Percentiles rank a stretch among this genome's conserved stretches.
Evolutionary conservation across 2,113 vertebrate genomes (phyloP).

Genomic region (Seriola aureovittata): DNA sequence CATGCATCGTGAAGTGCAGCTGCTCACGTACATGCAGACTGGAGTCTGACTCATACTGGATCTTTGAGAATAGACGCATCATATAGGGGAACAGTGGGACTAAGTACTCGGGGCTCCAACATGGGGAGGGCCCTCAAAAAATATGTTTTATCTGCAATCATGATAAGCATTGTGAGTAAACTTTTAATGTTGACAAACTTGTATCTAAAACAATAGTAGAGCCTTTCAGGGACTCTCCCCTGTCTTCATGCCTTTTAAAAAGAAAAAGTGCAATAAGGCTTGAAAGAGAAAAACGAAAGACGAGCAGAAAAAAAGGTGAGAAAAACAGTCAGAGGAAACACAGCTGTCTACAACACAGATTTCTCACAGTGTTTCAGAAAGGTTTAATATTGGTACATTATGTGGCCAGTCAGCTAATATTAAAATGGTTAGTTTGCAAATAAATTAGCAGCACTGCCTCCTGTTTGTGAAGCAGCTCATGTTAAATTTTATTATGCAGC

Average conservation of each 20-base stretch:
- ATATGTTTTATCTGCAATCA: neutral
- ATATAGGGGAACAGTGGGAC: neutral
- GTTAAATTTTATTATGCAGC: neutral
- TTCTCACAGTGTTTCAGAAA: no score
- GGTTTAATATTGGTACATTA: no score
- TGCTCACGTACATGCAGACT: neutral
- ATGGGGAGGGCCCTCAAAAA: neutral
- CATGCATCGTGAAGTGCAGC: slow-evolving; percentile 24
- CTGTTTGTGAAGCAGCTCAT: neutral
- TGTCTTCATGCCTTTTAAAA: neutral
- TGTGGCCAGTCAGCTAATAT: neutral
- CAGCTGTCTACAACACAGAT: no score
- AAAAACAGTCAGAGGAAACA: no score
- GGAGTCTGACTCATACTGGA: neutral
- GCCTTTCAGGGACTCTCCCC: no score
- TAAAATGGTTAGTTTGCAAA: neutral
- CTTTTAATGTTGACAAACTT: neutral
- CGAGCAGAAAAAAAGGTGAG: no score
- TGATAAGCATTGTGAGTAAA: neutral
- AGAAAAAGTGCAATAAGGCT: no score
- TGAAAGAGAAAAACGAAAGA: no score
- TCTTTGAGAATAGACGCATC: neutral
- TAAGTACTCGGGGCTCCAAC: neutral
- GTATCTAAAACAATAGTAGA: neutral
- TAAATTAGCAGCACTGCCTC: neutral